These are phyloP conservation scores for Drosophila melanosoma DNA, from an alignment of 2,888 invertebrate species.

Conservation along the genomic window DNA sequence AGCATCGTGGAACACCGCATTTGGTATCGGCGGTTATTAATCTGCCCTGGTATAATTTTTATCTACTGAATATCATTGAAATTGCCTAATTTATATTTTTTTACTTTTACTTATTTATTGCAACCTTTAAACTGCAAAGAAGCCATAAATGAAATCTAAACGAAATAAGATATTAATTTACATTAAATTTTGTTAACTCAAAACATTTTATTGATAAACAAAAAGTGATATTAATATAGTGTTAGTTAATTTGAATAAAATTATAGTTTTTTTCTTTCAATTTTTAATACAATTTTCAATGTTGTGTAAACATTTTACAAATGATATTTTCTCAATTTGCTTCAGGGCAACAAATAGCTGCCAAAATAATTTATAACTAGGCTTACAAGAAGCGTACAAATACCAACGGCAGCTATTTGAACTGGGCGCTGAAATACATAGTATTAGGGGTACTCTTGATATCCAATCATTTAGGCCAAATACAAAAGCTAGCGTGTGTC, in stretches of 20 bases:
- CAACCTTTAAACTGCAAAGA: not conserved
- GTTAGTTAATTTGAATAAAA: not conserved
- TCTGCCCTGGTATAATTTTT: constrained; percentile 81
- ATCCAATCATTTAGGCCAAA: constrained; percentile 29
- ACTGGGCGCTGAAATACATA: constrained; percentile 71
- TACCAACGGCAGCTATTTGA: constrained; percentile 66
- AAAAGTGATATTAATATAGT: not conserved
- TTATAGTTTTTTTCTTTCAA: not conserved
- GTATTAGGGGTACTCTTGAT: constrained; percentile 43
- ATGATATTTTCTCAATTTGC: constrained; percentile 28
- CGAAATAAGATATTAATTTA: constrained; percentile 6
- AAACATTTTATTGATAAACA: constrained; percentile 52
- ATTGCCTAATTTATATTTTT: constrained; percentile 12
- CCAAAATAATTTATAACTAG: constrained; percentile 71
- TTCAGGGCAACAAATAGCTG: constrained; percentile 71
- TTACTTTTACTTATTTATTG: not conserved
- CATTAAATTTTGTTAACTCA: constrained; percentile 28
- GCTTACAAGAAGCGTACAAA: constrained; percentile 72
- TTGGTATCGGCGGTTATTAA: constrained; percentile 74
- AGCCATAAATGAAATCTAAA: constrained; percentile 21
- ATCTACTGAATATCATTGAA: constrained; percentile 76
- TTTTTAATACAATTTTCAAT: constrained; percentile 55
- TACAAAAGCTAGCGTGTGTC: constrained; percentile 53
- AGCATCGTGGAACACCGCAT: constrained; percentile 83
- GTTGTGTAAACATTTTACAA: constrained; percentile 31